These are phyloP conservation scores for Apis cerana DNA, from an alignment of 1,140 invertebrate genomes.

Conservation along the genomic window DNA sequence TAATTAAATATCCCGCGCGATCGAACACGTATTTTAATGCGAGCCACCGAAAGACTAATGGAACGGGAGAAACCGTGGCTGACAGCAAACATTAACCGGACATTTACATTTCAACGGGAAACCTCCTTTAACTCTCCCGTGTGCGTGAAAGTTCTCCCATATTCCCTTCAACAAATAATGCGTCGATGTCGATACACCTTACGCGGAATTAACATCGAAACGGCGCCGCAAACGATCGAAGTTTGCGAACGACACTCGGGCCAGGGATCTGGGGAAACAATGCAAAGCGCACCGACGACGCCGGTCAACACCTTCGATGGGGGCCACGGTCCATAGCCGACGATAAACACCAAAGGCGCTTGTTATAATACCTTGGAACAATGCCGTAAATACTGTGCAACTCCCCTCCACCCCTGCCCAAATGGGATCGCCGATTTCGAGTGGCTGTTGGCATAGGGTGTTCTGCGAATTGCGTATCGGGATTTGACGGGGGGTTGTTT, in stretches of 20 bases:
- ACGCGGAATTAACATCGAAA: conserved; percentile 13
- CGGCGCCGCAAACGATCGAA: conserved; percentile 30
- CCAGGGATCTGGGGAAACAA: conserved; percentile 20
- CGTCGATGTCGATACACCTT: conserved; percentile 24
- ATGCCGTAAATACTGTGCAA: not conserved
- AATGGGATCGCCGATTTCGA: not conserved
- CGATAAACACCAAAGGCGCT: conserved; percentile 39
- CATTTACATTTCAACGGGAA: conserved; percentile 37
- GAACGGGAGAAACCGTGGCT: not conserved
- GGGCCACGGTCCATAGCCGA: not conserved
- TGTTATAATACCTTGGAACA: conserved; percentile 22
- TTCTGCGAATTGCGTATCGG: not conserved
- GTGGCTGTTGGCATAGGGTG: not conserved
- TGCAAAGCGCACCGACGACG: conserved; percentile 9
- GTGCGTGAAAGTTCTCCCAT: not conserved
- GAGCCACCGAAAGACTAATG: not conserved
- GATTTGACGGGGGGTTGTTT: not conserved
- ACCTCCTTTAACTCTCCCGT: conserved; percentile 12
- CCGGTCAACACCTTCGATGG: conserved; percentile 19
- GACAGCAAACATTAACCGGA: conserved; percentile 32
- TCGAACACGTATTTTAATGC: conserved; percentile 10
- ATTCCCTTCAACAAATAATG: not conserved
- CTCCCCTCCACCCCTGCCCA: no score
- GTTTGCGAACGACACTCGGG: conserved; percentile 33
- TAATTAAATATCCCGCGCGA: conserved; percentile 6